phyloP scores from a whole-genome alignment of 2,888 invertebrate species.

The Sericinus montela region DNA sequence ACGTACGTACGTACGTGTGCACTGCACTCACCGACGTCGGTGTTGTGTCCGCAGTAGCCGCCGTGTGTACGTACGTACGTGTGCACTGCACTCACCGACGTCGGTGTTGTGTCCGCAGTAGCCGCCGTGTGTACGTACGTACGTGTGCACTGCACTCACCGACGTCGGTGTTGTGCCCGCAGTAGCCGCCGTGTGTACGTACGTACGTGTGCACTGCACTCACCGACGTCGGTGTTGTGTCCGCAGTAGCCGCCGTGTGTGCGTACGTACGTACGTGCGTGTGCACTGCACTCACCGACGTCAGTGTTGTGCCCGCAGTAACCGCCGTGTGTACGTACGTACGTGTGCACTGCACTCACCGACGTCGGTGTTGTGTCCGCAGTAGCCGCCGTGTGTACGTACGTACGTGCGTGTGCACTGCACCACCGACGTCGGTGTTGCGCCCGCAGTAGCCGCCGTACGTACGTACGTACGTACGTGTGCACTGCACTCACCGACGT shows the following conservation, averaged over 20 bases:
- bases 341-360: constrained; percentile 3
- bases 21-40: neutral
- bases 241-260: constrained; percentile 67
- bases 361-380: neutral
- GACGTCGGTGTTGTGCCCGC: constrained; percentile 60
- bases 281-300: too few species aligned
- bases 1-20: neutral
- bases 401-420: constrained; percentile 7
- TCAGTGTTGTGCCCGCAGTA: too few species aligned
- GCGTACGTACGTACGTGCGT: too few species aligned
- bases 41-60: constrained; percentile 53
- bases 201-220: too few species aligned
- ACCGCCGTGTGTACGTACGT: neutral
- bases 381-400: neutral
- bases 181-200: too few species aligned
- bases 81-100: too few species aligned
- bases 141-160: too few species aligned
- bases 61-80: constrained; percentile 5
- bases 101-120: constrained; percentile 62
- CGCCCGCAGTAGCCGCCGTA: neutral
- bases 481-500: too few species aligned
- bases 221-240: neutral
- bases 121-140: constrained; percentile 84
- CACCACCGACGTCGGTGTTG: neutral
- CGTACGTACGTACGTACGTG: too few species aligned